Evolutionary conservation across 2,888 invertebrate species (phyloP), one percentile per base, ranked within the genome.

Genomic region (Aleiodes testaceus): DNA sequence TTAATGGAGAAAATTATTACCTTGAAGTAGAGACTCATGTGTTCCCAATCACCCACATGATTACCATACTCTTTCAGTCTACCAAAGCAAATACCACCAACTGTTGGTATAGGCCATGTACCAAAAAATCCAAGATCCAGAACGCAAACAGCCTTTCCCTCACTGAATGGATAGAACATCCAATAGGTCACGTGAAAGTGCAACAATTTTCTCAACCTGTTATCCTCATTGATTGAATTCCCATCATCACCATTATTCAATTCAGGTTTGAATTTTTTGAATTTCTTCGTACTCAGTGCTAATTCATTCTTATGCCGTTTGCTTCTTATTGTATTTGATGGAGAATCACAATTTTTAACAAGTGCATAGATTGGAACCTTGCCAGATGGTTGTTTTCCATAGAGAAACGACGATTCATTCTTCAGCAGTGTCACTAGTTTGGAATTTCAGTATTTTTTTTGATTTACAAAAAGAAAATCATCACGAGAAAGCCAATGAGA

Each of bases 41-140:
- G 92, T 80, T 92, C 92, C 92, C 92, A 92, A 81, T 92, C 92
- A 12, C 92, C 92, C 42, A 92, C 90, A 78, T 92, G 92, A 79
- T 90, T 92, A 44, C 92, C 92, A 76, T 90, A 90, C 75, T 90
- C 89, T 78, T 89, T 89, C 36, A 89, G 87, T 20, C 87, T 88
- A 0, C 92, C 92, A 52, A 92, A 81, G 78, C 92, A 92, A 66
- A 88, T 88, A 16, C 90, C 90, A 67, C 90, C 91, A 16, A 92
- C 86, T 49, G 86, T 85, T 0, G 92, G 91, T 73, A 91, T 89
- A 22, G 92, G 92, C 79, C 92, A 89, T 72, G 89, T 89, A 1
- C 92, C 91, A 79, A 88, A 88, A 67, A 88, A 90, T 73, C 89
- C 92, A 67, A 86, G 82, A 79, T 86, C 84, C 72, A 87, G 78